Base-by-base conservation (phyloP, 92 coral and sea anemone species). In the Epizoanthus rinbou region DNA sequence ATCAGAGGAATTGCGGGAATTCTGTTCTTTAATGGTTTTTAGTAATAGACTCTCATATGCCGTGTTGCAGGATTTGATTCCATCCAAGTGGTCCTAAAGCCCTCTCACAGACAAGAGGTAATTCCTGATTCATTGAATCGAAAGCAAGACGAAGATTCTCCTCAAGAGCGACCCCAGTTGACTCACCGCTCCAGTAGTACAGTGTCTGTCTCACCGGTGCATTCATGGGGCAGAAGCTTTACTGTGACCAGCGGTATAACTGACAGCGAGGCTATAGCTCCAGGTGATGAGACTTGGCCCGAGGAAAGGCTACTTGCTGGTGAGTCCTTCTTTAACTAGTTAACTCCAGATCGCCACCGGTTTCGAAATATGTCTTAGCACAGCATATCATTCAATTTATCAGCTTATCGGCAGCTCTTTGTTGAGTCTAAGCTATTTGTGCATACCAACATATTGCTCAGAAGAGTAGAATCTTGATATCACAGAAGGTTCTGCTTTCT, bases 11-110 rank as follows among this genome's bases (percentile, higher is more conserved):
- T 28, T 0, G 31, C 31, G 31, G 31, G 31, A 28, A 28, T 28
- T 28, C 31, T 28, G 31, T 28, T 28, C 31, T 28, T 28, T 28
- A 28, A 28, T 28, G 31, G 31, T 28, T 28, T 2, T 28, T 28
- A 2, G 31, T 0, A 28, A 28, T 28, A 28, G 31, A 28, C 31
- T 28, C 31, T 28, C 2, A 28, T 28, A 28, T 28, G 31, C 31
- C 35, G 4, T 74, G 43, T 56, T 33, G 52, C 64, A 67, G 96
- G 91, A 7, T 93, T 88, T 68, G 91, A 90, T 41, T 91, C 92
- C 14, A 90, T 93, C 59, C 87, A 90, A 83, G 94, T 93, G 4
- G 60, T 84, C 31, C 74, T 93, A 0, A 78, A 78, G 41, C 82
- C 71, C 3, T 78, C 71, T 78, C 71, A 78, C 54, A 78, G 18